Conservation (phyloP, 2,888 invertebrate genomes). For the Boloria selene region DNA sequence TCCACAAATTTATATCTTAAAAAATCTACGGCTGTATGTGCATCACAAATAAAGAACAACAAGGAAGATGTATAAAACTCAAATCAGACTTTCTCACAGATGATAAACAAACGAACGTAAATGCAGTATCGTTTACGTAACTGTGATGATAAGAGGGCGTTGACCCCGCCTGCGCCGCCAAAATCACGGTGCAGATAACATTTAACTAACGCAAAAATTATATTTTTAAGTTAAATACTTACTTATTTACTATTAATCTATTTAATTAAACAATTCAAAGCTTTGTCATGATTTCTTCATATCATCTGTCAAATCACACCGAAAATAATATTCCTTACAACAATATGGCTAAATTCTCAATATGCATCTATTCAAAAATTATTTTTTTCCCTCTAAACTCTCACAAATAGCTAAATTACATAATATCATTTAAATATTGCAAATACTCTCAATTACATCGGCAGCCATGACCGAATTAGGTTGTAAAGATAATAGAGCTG, state of each 20-base stretch:
- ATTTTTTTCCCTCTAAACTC: no score
- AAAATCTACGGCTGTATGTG: neutral
- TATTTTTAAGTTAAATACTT: neutral
- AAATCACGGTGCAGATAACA: conserved; percentile 26
- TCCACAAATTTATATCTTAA: neutral
- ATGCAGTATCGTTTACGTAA: conserved; percentile 34
- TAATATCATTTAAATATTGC: no score
- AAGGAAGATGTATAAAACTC: conserved; percentile 8
- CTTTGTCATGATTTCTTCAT: no score
- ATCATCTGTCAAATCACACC: no score
- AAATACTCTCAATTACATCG: no score
- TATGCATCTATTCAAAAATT: no score
- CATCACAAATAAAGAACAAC: neutral
- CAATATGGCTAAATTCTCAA: no score
- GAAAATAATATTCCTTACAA: no score
- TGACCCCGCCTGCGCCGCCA: conserved; percentile 37
- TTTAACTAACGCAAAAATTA: conserved; percentile 9
- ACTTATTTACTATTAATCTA: neutral
- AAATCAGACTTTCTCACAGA: conserved; percentile 33
- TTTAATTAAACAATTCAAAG: no score
- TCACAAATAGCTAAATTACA: no score
- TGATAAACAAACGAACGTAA: conserved; percentile 26
- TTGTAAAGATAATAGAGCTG: no score
- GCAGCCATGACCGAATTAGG: no score
- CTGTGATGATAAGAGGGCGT: conserved; percentile 38